phyloP scores from a whole-genome alignment of 2,888 invertebrate species.

The Diaphora mendica region DNA sequence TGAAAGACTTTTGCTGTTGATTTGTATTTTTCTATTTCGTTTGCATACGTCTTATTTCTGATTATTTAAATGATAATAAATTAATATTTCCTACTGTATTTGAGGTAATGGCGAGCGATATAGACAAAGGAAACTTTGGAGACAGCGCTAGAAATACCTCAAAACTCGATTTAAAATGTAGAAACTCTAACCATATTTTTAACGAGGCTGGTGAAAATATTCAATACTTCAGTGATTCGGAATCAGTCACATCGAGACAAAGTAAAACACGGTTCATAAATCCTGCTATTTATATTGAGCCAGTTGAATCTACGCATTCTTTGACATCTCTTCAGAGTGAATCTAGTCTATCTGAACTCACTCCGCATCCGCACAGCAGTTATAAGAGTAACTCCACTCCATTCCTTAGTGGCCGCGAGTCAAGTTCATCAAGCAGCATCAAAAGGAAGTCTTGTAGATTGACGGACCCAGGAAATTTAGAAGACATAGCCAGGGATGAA shows the following conservation, averaged over 20 bases:
- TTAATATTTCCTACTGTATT: slow-evolving; percentile 43
- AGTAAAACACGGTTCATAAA: slow-evolving; percentile 86
- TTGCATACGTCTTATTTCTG: slow-evolving; percentile 41
- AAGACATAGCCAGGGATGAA: slow-evolving; percentile 52
- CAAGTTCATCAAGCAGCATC: slow-evolving; percentile 71
- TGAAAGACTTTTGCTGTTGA: slow-evolving; percentile 46
- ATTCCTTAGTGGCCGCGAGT: slow-evolving; percentile 73
- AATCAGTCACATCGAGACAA: slow-evolving; percentile 72
- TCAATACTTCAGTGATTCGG: slow-evolving; percentile 78
- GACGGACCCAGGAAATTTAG: slow-evolving; percentile 42
- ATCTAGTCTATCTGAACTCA: slow-evolving; percentile 70
- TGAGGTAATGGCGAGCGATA: slow-evolving; percentile 71
- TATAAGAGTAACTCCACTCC: slow-evolving; percentile 81
- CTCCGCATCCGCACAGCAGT: slow-evolving; percentile 79
- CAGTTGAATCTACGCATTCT: slow-evolving; percentile 75
- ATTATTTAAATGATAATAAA: slow-evolving; percentile 43
- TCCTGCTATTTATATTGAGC: slow-evolving; percentile 87
- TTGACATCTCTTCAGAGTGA: slow-evolving; percentile 76
- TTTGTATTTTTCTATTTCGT: slow-evolving; percentile 56
- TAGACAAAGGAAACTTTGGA: slow-evolving; percentile 72
- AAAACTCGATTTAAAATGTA: slow-evolving; percentile 56
- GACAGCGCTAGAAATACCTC: slow-evolving; percentile 71
- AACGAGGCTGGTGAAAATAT: slow-evolving; percentile 80
- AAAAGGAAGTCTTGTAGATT: slow-evolving; percentile 78
- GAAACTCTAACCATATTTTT: slow-evolving; percentile 74